Percentiles rank a stretch among this genome's conserved stretches.
Conservation (phyloP, 2,888 invertebrate species). For the Meghimatium bilineatum region DNA sequence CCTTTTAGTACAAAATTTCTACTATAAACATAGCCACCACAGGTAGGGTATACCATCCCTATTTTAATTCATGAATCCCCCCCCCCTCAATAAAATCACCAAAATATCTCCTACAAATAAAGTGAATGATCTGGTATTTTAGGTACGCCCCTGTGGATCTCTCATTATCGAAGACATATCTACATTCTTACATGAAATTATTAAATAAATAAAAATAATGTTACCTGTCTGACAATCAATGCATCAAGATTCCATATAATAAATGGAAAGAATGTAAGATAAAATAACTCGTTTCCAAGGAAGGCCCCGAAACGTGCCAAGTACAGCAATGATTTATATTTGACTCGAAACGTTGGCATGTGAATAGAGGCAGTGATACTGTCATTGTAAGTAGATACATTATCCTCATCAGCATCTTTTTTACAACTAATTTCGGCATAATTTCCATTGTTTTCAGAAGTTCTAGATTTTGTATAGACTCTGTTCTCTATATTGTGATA, state of each 20-base stretch:
- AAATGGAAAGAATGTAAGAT: slow-evolving; percentile 58
- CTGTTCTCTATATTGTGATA: background rate
- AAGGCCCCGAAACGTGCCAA: slow-evolving; percentile 63
- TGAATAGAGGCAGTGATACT: background rate
- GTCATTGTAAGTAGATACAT: background rate
- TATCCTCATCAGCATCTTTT: background rate
- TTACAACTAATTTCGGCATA: background rate
- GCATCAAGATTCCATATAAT: slow-evolving; percentile 65
- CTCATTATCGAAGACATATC: too few relatives aligned
- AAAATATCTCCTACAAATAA: too few relatives aligned
- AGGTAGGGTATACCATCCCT: too few relatives aligned
- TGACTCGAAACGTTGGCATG: slow-evolving; percentile 46
- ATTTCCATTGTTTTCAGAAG: background rate
- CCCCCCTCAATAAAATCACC: too few relatives aligned
- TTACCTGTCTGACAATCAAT: slow-evolving; percentile 56
- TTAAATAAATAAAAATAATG: too few relatives aligned
- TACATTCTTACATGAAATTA: too few relatives aligned
- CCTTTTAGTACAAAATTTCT: too few relatives aligned
- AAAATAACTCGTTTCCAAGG: slow-evolving; percentile 65
- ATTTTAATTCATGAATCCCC: too few relatives aligned
- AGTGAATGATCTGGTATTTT: too few relatives aligned
- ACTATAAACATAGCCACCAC: too few relatives aligned
- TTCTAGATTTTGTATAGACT: background rate
- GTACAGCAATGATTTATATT: slow-evolving; percentile 58
- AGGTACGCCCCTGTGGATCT: too few relatives aligned